Conservation (phyloP, 2,797 vertebrate genomes). For the Triplophysa yarkandensis region DNA sequence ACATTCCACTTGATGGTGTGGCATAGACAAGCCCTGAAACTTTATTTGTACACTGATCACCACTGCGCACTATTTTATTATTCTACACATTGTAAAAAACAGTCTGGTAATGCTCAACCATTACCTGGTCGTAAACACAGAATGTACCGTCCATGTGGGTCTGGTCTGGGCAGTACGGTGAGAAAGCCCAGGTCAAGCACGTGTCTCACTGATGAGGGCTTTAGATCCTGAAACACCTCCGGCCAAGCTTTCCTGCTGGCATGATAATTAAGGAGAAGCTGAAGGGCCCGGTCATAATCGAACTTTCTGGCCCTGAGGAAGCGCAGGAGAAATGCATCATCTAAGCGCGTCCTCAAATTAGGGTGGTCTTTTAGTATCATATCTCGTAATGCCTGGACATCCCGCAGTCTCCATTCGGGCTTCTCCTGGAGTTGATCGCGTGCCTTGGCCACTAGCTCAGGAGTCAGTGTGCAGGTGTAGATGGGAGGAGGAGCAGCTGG, state of each 20-base stretch:
- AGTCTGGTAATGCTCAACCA: background rate
- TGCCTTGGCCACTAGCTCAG: conserved; percentile 91
- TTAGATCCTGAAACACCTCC: conserved; percentile 91
- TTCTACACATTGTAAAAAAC: no score
- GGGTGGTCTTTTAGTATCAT: conserved; percentile 96
- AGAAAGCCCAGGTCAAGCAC: conserved; percentile 94
- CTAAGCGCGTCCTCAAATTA: conserved; percentile 86
- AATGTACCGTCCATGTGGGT: conserved; percentile 87
- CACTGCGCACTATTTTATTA: background rate
- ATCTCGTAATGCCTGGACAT: conserved; percentile 93
- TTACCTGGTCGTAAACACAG: conserved; percentile 92
- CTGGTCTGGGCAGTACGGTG: conserved; percentile 87
- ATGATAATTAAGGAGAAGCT: conserved; percentile 95
- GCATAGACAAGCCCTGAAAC: no score
- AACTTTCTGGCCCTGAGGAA: conserved; percentile 98
- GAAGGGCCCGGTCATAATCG: conserved; percentile 93
- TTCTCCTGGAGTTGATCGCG: conserved; percentile 97
- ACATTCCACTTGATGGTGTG: background rate
- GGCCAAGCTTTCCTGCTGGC: conserved; percentile 91
- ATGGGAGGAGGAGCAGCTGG: conserved; percentile 75
- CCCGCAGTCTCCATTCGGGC: conserved; percentile 94
- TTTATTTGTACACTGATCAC: background rate
- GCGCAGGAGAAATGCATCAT: conserved; percentile 91
- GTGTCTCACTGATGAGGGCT: conserved; percentile 88
- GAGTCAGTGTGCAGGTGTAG: conserved; percentile 88